These are phyloP conservation scores for Glossosoma conforme DNA, from an alignment of 1,140 invertebrate genomes.

Conservation along the genomic window DNA sequence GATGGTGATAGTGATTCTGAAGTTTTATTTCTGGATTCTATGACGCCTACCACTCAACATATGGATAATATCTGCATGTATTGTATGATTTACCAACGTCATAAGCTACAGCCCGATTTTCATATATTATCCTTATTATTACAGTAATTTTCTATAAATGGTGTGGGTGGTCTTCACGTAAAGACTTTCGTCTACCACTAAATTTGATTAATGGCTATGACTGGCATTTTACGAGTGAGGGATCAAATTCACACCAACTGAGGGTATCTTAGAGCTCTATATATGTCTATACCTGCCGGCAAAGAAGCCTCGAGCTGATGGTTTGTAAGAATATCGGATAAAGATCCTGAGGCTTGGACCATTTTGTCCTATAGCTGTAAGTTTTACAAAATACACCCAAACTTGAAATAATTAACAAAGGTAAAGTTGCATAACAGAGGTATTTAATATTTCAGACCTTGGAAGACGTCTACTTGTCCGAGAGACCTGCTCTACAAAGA, in stretches of 20 bases:
- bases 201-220: too few relatives aligned
- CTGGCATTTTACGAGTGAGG: too few relatives aligned
- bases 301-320: too few relatives aligned
- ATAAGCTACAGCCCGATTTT: too few relatives aligned
- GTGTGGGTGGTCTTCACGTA: too few relatives aligned
- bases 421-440: not conserved
- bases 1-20: not conserved
- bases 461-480: constrained; percentile 90
- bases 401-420: not conserved
- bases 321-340: not conserved
- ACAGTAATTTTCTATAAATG: too few relatives aligned
- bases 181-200: too few relatives aligned
- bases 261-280: too few relatives aligned
- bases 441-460: constrained; percentile 64
- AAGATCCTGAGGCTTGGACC: not conserved
- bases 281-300: not conserved
- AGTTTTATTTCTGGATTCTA: not conserved
- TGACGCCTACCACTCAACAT: not conserved
- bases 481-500: constrained; percentile 84
- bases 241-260: too few relatives aligned
- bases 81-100: too few relatives aligned
- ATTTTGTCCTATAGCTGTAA: not conserved
- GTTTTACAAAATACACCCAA: not conserved
- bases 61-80: too few relatives aligned
- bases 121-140: not conserved